Conservation (phyloP, 2,797 vertebrate species). For the Bradypodion pumilum region DNA sequence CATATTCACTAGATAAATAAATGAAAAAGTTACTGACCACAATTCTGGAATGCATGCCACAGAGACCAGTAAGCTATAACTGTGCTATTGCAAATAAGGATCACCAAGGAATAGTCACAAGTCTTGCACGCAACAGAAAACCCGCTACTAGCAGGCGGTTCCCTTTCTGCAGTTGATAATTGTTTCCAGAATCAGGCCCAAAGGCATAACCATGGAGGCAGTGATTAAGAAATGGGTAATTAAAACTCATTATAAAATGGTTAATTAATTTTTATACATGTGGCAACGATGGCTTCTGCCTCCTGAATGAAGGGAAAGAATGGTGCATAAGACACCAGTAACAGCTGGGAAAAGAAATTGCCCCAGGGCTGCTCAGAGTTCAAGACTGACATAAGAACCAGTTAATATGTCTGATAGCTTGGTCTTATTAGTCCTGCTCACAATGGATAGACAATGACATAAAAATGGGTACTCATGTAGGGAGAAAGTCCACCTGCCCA, state of each 20-base stretch:
- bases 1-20: neutral
- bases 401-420: neutral
- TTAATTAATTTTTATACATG: slow-evolving; percentile 68
- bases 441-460: neutral
- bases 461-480: neutral
- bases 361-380: neutral
- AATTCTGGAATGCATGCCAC: neutral
- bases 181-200: slow-evolving; percentile 68
- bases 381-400: neutral
- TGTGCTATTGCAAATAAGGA: slow-evolving; percentile 39
- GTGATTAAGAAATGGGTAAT: slow-evolving; percentile 71
- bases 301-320: slow-evolving; percentile 42
- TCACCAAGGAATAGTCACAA: slow-evolving; percentile 47
- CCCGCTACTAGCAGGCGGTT: slow-evolving; percentile 58
- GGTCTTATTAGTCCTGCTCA: neutral
- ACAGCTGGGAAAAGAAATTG: neutral
- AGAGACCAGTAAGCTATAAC: neutral
- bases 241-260: slow-evolving; percentile 72
- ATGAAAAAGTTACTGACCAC: neutral
- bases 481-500: neutral
- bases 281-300: slow-evolving; percentile 57
- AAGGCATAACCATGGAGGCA: slow-evolving; percentile 63
- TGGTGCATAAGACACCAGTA: neutral
- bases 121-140: slow-evolving; percentile 48
- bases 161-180: slow-evolving; percentile 45